Conservation (phyloP, 2,888 invertebrate genomes). For the Ditula angustiorana region DNA sequence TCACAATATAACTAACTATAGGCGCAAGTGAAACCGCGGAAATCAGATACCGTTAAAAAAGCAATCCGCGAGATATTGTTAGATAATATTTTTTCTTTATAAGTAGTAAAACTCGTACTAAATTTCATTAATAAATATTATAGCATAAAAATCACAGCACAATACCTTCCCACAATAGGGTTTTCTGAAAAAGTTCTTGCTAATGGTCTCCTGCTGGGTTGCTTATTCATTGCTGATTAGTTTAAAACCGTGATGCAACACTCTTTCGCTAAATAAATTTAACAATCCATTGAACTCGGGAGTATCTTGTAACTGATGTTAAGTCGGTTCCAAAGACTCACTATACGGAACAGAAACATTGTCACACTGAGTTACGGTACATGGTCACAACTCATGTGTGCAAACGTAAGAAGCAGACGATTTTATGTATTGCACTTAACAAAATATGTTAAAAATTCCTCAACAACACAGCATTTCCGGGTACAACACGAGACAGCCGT, state of each 20-base stretch:
- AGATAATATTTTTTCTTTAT: background rate
- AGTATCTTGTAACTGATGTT: background rate
- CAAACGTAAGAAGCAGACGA: no score
- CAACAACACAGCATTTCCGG: no score
- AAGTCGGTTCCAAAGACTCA: background rate
- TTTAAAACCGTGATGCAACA: conserved; percentile 16
- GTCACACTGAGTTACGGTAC: no score
- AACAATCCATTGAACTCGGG: conserved; percentile 7
- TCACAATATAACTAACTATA: background rate
- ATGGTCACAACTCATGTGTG: no score
- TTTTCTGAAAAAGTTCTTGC: conserved; percentile 1
- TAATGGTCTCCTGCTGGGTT: background rate
- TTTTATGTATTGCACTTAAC: no score
- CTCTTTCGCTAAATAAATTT: conserved; percentile 8
- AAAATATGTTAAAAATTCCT: no score
- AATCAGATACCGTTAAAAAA: background rate
- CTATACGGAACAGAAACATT: background rate
- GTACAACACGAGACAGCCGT: no score
- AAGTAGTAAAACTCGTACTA: conserved; percentile 9
- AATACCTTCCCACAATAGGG: conserved; percentile 2
- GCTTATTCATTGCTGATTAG: conserved; percentile 20
- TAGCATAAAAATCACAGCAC: background rate
- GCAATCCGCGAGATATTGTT: background rate
- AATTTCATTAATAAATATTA: background rate
- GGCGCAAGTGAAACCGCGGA: background rate